Percentiles rank a stretch among this genome's conserved stretches.
Evolutionary conservation across 1,140 invertebrate genomes (phyloP).

Genomic region (Papilio helenus): DNA sequence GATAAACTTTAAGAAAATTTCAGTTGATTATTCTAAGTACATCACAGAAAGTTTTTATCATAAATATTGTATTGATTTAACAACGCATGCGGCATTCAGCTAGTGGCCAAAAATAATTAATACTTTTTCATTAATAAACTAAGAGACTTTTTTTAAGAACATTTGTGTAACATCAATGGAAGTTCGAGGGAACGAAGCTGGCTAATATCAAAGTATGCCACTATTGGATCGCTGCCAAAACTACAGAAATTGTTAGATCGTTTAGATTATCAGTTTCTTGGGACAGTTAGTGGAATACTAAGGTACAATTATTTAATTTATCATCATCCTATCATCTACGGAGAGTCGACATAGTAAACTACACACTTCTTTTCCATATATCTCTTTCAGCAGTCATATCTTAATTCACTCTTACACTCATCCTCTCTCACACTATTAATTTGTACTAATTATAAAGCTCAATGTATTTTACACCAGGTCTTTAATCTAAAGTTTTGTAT

Average conservation of each 20-base stretch:
- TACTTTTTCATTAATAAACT: not conserved
- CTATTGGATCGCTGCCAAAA: not conserved
- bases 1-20: no score
- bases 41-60: no score
- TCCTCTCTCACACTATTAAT: no score
- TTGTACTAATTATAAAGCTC: no score
- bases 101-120: not conserved
- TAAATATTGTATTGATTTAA: no score
- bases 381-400: no score
- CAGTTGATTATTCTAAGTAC: no score
- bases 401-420: no score
- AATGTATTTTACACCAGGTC: not conserved
- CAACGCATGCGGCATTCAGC: no score
- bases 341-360: no score
- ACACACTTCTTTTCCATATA: no score
- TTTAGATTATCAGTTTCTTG: constrained; percentile 2
- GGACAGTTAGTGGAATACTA: not conserved
- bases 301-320: not conserved
- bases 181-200: not conserved
- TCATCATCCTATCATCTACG: not conserved
- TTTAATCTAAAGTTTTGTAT: not conserved
- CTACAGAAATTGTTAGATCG: constrained; percentile 20
- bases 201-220: constrained; percentile 6
- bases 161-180: not conserved
- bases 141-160: not conserved